phyloP scores from a whole-genome alignment of 2,888 invertebrate species.

The Oeneis ivallda region DNA sequence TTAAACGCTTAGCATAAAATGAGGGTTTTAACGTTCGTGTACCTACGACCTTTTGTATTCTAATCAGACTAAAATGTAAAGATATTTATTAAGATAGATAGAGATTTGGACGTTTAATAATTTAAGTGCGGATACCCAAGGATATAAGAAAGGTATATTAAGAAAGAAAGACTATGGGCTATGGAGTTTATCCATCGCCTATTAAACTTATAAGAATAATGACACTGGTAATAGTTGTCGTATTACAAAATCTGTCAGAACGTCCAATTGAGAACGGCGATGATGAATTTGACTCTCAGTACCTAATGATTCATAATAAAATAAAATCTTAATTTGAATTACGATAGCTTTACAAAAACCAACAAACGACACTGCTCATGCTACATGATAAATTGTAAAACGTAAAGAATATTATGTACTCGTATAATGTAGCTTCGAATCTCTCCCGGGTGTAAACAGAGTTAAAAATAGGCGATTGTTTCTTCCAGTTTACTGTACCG shows the following conservation, averaged over 20 bases:
- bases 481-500: conserved; percentile 62
- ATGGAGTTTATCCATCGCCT: too few species aligned
- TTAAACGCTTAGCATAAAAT: neutral
- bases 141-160: neutral
- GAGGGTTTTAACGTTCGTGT: neutral
- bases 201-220: too few species aligned
- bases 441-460: conserved; percentile 55
- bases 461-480: conserved; percentile 70
- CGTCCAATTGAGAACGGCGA: too few species aligned
- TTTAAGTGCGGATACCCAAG: neutral
- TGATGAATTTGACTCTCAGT: too few species aligned
- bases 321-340: too few species aligned
- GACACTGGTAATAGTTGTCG: too few species aligned
- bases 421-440: conserved; percentile 43
- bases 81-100: neutral
- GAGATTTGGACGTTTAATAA: neutral
- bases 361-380: neutral
- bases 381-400: conserved; percentile 25
- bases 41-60: too few species aligned
- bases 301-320: too few species aligned
- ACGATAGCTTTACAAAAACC: neutral
- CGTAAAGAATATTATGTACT: conserved; percentile 38
- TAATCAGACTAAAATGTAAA: too few species aligned
- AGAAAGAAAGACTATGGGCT: neutral
- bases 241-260: too few species aligned